These are phyloP conservation scores for Laothoe populi DNA, from an alignment of 2,888 invertebrate genomes.

Conservation along the genomic window DNA sequence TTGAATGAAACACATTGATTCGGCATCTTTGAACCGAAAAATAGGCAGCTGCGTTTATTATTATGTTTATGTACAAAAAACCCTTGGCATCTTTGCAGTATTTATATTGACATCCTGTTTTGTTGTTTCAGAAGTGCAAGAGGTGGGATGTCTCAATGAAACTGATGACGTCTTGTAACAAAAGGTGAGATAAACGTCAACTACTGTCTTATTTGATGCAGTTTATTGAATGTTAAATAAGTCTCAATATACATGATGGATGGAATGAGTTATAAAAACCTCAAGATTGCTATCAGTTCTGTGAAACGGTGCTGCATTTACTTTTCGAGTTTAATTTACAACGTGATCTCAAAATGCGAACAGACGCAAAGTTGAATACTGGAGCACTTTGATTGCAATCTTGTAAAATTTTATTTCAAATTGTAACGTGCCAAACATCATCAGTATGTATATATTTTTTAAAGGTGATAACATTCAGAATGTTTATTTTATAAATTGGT, in stretches of 20 bases:
- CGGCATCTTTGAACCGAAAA: slow-evolving; percentile 50
- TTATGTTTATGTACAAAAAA: slow-evolving; percentile 31
- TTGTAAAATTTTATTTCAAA: slow-evolving; percentile 32
- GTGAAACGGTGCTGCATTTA: slow-evolving; percentile 42
- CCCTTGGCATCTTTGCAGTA: slow-evolving; percentile 28
- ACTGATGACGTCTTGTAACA: slow-evolving; percentile 59
- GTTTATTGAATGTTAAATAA: slow-evolving; percentile 19
- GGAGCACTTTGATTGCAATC: slow-evolving; percentile 42
- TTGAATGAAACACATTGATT: slow-evolving; percentile 56
- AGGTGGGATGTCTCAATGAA: slow-evolving; percentile 68
- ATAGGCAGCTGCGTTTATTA: slow-evolving; percentile 30
- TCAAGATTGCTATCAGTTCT: slow-evolving; percentile 50
- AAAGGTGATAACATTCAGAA: neutral
- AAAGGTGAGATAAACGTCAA: slow-evolving; percentile 57
- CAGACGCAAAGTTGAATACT: slow-evolving; percentile 39
- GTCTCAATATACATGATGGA: slow-evolving; percentile 39
- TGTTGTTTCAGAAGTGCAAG: slow-evolving; percentile 78
- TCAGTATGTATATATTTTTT: neutral
- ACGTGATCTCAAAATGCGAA: slow-evolving; percentile 38
- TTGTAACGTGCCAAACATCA: slow-evolving; percentile 4
- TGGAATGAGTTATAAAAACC: slow-evolving; percentile 40
- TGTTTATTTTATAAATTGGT: slow-evolving; percentile 15
- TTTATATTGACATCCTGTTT: slow-evolving; percentile 39
- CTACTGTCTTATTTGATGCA: slow-evolving; percentile 14
- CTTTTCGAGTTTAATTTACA: slow-evolving; percentile 38